Evolutionary conservation across 2,888 invertebrate genomes (phyloP), one percentile per base, ranked within the genome.

Genomic region (Habrosyne pyritoides): DNA sequence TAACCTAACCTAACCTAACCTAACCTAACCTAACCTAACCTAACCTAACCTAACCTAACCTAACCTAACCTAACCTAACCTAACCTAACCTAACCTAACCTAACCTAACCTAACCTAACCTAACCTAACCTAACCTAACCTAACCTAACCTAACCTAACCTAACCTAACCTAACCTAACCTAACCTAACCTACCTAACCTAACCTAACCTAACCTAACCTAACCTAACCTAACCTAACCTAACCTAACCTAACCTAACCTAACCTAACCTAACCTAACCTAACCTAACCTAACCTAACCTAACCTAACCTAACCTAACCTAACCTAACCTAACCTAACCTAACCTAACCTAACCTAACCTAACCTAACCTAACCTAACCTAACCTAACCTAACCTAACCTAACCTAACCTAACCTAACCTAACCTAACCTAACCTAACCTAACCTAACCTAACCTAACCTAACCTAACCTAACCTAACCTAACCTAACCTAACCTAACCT

Each of bases 191-290:
- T n/a, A 54, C 60, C 57, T 58, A 63, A 63, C 63, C 63, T 63
- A 63, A 63, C 63, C 63, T 63, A 63, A 63, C 63, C 63, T 63
- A 63, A 63, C 63, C 63, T 63, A 63, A 63, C 60, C 60, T 60
- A 63, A 63, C 63, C 63, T 63, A 63, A 63, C 63, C 63, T 59
- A 59, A 62, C 59, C 62, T 59, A 59, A 59, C 62, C 62, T 59
- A 62, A 62, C 62, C 59, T 62, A 62, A 59, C 59, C 59, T 62
- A 59, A 59, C 59, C 57, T 57, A 59, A 59, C 59, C 53, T 55
- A 59, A 63, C 60, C 60, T 59, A 63, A 60, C 59, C 60, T 62
- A 59, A 57, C 63, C 60, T 60, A 63, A 60, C 60, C 63, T 59
- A 55, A 55, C 55, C 60, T 56, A 59, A 54, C 60, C 57, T 57